These are phyloP conservation scores for Tychaedon coryphoeus DNA, from an alignment of 2,113 vertebrate species.

Conservation along the genomic window DNA sequence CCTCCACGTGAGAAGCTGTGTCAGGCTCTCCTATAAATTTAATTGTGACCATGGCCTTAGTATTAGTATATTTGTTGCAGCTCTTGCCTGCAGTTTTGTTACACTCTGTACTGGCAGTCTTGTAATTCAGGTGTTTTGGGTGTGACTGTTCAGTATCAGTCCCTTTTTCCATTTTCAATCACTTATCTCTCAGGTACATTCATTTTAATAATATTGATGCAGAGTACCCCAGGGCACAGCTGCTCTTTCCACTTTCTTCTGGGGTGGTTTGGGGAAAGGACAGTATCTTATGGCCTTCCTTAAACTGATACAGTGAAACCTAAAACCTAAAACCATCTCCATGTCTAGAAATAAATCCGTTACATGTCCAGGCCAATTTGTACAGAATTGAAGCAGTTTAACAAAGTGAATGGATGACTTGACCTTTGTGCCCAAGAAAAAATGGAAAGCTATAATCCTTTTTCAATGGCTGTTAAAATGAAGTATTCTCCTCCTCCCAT, in stretches of 20 bases:
- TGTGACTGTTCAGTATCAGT: background rate
- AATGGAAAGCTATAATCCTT: slow-evolving; percentile 22
- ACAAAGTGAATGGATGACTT: background rate
- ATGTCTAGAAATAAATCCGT: slow-evolving; percentile 4
- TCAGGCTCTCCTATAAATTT: background rate
- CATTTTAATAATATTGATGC: background rate
- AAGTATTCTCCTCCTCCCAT: slow-evolving; percentile 13
- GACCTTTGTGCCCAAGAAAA: background rate
- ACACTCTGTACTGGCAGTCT: background rate
- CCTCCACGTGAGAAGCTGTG: background rate
- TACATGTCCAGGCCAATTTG: background rate
- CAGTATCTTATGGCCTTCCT: background rate
- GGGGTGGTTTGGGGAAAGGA: background rate
- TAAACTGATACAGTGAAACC: background rate
- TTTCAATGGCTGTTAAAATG: slow-evolving; percentile 9
- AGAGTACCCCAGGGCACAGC: background rate
- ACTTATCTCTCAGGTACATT: background rate
- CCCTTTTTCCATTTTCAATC: background rate
- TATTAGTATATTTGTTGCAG: background rate
- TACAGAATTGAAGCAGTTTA: slow-evolving; percentile 31
- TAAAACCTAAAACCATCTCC: background rate
- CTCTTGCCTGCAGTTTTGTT: background rate
- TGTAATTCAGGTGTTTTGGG: background rate
- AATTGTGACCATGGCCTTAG: background rate
- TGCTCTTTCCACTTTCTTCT: background rate